A percentile compares a stretch with the other conserved stretches of the same genome.
Evolutionary conservation across 2,113 vertebrate genomes (phyloP).

Genomic region (Acrocephalus arundinaceus): DNA sequence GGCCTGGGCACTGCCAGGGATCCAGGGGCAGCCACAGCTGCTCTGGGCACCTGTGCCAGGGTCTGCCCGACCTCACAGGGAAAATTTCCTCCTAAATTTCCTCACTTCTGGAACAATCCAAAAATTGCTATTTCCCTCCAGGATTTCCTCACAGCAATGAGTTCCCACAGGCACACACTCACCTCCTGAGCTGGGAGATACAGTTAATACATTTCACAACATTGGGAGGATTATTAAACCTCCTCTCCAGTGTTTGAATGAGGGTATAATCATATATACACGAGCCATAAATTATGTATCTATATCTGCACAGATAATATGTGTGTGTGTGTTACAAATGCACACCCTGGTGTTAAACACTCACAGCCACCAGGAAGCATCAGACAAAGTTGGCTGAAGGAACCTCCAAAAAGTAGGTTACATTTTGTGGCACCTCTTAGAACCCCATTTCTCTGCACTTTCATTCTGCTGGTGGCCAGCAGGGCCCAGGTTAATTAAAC

Average conservation of each 20-base stretch:
- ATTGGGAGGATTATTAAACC: background rate
- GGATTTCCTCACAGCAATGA: background rate
- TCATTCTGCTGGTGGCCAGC: background rate
- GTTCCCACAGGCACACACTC: background rate
- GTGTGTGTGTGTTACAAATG: background rate
- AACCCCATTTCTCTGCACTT: background rate
- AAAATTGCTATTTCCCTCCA: background rate
- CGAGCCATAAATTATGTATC: background rate
- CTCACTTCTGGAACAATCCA: background rate
- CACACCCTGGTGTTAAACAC: background rate
- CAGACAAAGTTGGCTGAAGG: background rate
- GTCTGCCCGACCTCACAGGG: accelerated
- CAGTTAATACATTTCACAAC: background rate
- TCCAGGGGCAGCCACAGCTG: background rate
- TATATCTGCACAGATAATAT: background rate
- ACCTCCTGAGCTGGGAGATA: background rate
- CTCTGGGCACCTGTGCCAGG: background rate
- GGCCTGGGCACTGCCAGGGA: background rate
- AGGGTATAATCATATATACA: background rate
- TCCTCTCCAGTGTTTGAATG: background rate
- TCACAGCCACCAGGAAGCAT: background rate
- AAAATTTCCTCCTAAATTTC: background rate
- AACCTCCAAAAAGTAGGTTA: background rate
- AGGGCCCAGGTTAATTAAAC: background rate
- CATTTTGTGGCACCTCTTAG: background rate